phyloP scores from a whole-genome alignment of 2,888 invertebrate species.

The Chloromyia formosa region DNA sequence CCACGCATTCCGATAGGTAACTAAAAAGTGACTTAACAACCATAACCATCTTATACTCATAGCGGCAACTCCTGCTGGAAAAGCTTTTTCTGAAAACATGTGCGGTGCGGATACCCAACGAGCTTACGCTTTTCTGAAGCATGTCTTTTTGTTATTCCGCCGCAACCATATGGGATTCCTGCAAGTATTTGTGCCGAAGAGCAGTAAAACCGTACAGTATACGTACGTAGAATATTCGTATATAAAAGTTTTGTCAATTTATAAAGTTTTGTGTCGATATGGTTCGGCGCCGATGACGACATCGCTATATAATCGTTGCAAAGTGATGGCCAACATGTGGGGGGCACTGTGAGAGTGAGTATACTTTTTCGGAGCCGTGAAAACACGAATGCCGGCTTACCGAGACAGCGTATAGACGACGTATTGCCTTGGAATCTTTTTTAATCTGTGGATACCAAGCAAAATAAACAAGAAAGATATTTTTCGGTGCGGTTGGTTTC shows the following conservation, averaged over 20 bases:
- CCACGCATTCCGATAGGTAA: too few species aligned
- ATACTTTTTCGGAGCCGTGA: neutral
- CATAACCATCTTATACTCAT: too few species aligned
- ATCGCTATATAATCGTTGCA: neutral
- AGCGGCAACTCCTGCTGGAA: neutral
- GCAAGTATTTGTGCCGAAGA: neutral
- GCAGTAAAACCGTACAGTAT: too few species aligned
- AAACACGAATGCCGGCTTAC: neutral
- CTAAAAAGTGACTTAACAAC: too few species aligned
- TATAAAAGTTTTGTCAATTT: conserved; percentile 6
- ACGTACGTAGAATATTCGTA: neutral
- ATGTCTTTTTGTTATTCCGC: neutral
- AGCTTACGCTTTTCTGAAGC: neutral
- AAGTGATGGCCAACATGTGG: neutral
- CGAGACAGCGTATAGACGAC: neutral
- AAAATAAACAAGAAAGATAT: conserved; percentile 10
- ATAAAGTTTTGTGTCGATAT: neutral
- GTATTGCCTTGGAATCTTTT: neutral
- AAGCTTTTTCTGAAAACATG: neutral
- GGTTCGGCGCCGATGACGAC: conserved; percentile 10
- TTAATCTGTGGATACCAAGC: conserved; percentile 1
- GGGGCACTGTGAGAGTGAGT: neutral
- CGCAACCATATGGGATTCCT: neutral
- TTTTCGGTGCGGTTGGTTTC: neutral
- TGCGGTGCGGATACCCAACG: neutral